These are phyloP conservation scores for Phoronis australis DNA, from an alignment of 2,888 invertebrate species.

Conservation along the genomic window DNA sequence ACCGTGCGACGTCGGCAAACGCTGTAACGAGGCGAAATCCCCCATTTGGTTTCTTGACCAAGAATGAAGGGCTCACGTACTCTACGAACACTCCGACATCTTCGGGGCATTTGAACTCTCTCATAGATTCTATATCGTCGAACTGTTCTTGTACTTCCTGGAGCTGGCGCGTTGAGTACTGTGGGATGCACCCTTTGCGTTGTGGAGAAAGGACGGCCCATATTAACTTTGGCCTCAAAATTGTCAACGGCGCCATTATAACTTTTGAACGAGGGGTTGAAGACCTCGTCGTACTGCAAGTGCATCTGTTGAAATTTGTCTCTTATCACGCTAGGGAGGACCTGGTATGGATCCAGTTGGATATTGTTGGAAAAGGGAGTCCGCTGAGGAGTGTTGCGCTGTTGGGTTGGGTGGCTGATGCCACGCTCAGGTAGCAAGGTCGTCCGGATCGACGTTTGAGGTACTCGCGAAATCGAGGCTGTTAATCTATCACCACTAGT, in stretches of 20 bases:
- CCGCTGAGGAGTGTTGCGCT: neutral
- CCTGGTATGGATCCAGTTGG: neutral
- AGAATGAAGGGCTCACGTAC: conserved; percentile 8
- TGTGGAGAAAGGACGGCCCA: conserved; percentile 3
- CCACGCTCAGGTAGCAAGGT: too few species aligned
- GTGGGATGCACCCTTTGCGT: conserved; percentile 9
- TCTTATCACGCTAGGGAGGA: neutral
- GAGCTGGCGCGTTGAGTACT: conserved; percentile 7
- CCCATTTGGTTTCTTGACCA: conserved; percentile 6
- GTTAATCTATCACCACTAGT: too few species aligned
- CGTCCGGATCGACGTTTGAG: too few species aligned
- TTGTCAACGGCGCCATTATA: conserved; percentile 11
- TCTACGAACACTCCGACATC: conserved; percentile 4
- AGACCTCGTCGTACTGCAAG: conserved; percentile 4
- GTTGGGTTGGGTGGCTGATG: too few species aligned
- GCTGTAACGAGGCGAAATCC: too few species aligned
- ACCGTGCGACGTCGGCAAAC: too few species aligned
- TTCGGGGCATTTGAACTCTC: conserved; percentile 6
- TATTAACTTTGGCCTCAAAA: conserved; percentile 7
- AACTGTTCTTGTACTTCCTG: conserved; percentile 8
- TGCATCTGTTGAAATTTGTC: neutral
- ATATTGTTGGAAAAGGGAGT: conserved; percentile 3
- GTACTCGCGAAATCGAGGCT: too few species aligned
- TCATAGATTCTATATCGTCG: conserved; percentile 4
- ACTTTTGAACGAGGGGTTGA: conserved; percentile 6